A percentile compares a stretch with the other conserved stretches of the same genome.
These are phyloP conservation scores for Thalassoma bifasciatum DNA, from an alignment of 2,113 vertebrate species.

Conservation along the genomic window DNA sequence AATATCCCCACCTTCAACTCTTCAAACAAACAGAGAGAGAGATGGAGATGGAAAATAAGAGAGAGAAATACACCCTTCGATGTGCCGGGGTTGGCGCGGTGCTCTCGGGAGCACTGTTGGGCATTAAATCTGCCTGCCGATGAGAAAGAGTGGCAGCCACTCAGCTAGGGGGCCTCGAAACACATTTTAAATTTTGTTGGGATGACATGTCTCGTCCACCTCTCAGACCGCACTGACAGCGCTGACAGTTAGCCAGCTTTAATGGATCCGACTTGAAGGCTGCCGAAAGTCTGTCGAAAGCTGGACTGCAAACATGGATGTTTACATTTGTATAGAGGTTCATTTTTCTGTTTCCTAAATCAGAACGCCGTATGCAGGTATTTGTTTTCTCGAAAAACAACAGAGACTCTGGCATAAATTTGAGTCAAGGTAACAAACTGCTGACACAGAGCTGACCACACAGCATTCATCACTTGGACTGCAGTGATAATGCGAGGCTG, in stretches of 20 bases:
- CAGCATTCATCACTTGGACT: slow-evolving; percentile 37
- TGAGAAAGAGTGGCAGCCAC: slow-evolving; percentile 73
- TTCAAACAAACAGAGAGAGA: slow-evolving; percentile 23
- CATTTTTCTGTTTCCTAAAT: not conserved
- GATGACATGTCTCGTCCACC: slow-evolving; percentile 73
- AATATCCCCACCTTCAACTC: slow-evolving; percentile 48
- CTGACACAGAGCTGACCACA: slow-evolving; percentile 27
- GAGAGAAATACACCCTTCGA: slow-evolving; percentile 45
- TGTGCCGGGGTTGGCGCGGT: slow-evolving; percentile 50
- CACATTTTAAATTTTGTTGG: slow-evolving; percentile 77
- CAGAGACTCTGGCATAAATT: slow-evolving; percentile 16
- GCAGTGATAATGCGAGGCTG: slow-evolving; percentile 27
- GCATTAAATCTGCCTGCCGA: slow-evolving; percentile 77
- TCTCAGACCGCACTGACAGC: slow-evolving; percentile 67
- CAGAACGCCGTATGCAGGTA: slow-evolving; percentile 4
- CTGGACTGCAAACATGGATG: not conserved
- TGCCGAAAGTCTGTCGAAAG: slow-evolving; percentile 62
- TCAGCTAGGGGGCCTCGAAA: slow-evolving; percentile 73
- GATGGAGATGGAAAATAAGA: not conserved
- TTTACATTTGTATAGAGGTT: not conserved
- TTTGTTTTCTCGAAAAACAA: not conserved
- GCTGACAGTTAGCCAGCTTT: slow-evolving; percentile 74
- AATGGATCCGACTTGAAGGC: slow-evolving; percentile 66
- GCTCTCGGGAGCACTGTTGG: slow-evolving; percentile 60
- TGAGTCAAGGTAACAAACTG: slow-evolving; percentile 5